phyloP scores from a whole-genome alignment of 2,888 invertebrate species.

The Tipula helvola region DNA sequence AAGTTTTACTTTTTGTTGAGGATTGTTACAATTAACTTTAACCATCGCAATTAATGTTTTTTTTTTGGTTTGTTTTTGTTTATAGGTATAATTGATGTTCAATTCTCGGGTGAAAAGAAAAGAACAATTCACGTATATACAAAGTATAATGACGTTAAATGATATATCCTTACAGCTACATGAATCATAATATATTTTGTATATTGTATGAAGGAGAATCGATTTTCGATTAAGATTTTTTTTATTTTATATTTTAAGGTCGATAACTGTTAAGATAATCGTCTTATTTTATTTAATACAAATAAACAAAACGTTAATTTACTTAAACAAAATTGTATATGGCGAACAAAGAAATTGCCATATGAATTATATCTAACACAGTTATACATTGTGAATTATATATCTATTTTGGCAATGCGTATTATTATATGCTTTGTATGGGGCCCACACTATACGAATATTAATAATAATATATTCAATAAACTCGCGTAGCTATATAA shows the following conservation, averaged over 20 bases:
- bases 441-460: neutral
- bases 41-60: neutral
- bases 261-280: neutral
- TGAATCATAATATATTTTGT: neutral
- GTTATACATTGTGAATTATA: neutral
- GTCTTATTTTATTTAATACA: neutral
- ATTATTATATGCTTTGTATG: neutral
- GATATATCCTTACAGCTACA: neutral
- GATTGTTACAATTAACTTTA: neutral
- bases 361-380: neutral
- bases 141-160: neutral
- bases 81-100: neutral
- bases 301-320: neutral
- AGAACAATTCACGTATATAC: neutral
- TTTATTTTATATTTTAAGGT: neutral
- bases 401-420: neutral
- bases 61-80: neutral
- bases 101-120: neutral
- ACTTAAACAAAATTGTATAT: neutral
- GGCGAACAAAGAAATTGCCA: neutral
- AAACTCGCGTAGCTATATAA: neutral
- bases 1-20: neutral
- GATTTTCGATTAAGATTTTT: neutral
- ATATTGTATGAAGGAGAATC: neutral
- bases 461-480: neutral